Conservation (phyloP, 2,888 invertebrate species). For the Andrena haemorrhoa region DNA sequence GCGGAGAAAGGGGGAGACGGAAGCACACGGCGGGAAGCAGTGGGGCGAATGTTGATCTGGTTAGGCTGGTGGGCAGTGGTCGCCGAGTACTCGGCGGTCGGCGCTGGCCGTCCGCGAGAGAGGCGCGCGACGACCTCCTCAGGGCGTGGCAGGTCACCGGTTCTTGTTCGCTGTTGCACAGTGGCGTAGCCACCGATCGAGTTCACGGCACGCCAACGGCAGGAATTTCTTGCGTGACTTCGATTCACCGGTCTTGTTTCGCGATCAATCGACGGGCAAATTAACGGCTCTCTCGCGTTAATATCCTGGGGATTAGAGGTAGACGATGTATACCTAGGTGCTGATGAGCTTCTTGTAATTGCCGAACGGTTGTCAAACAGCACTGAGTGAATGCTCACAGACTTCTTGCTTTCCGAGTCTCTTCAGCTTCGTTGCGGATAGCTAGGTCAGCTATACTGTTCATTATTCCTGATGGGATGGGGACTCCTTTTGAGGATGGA, state of each 20-base stretch:
- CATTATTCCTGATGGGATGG: no score
- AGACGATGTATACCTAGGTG: neutral
- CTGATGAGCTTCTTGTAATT: neutral
- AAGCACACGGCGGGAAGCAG: slow-evolving; percentile 59
- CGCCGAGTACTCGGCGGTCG: slow-evolving; percentile 65
- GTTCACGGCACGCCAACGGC: slow-evolving; percentile 39
- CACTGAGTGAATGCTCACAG: no score
- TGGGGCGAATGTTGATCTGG: slow-evolving; percentile 82
- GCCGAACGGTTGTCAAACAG: no score
- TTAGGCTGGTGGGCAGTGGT: slow-evolving; percentile 70
- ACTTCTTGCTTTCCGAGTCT: no score
- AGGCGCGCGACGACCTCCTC: slow-evolving; percentile 83
- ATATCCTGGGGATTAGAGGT: no score
- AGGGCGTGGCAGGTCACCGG: slow-evolving; percentile 84
- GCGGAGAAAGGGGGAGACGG: slow-evolving; percentile 59
- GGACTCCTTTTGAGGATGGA: no score
- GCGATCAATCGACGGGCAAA: slow-evolving; percentile 4
- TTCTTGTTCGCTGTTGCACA: slow-evolving; percentile 76
- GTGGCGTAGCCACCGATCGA: slow-evolving; percentile 72
- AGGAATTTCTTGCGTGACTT: slow-evolving; percentile 40
- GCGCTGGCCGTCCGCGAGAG: slow-evolving; percentile 77
- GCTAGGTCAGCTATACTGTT: no score
- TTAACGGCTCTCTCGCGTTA: no score
- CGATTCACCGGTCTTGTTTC: neutral
- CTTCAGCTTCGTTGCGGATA: no score